Evolutionary conservation across 2,888 invertebrate genomes (phyloP), one percentile per base, ranked within the genome.

Genomic region (Endomychus coccineus): DNA sequence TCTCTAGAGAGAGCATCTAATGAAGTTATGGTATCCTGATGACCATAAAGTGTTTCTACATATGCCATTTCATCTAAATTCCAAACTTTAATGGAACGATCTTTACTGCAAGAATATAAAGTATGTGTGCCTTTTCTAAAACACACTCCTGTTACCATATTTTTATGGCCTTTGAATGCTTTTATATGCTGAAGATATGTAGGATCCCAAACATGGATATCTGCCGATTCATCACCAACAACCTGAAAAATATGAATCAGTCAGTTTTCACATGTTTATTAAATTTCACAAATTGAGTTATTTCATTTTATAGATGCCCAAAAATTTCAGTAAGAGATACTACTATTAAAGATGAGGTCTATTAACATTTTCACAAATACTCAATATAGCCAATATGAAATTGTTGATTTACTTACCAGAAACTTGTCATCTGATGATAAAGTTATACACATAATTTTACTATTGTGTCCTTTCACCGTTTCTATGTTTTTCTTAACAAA

Each of bases 31-130:
- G 74, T 71, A 51, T 83, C 82, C 64, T 94, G 88, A 66, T 98
- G 97, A 3, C 97, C 97, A 71, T 88, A 83, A 50, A 96, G 70
- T 34, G 90, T 89, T 69, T 97, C 96, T 6, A 95, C 85, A 66
- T 94, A 96, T 2, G 87, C 83, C 88, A 94, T 87, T 64, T 97
- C 95, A 68, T 91, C 89, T 35, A 96, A 69, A 47, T 88, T 89
- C 97, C 97, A 98, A 38, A 94, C 82, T 73, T 94, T 91, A 0
- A 95, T 83, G 10, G 83, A 78, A 47, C 82, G 72, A 59, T 88
- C 88, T 60, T 76, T 75, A 40, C 83, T 80, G 2, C 78, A 78
- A 0, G 87, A 83, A 59, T 83, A 96, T 40, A 97, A 69, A 34
- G 85, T 83, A 66, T 91, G 89, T 2, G 86, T 81, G 47, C 83